Conservation (phyloP, 2,797 vertebrate species). For the Chaetophractus vellerosus region DNA sequence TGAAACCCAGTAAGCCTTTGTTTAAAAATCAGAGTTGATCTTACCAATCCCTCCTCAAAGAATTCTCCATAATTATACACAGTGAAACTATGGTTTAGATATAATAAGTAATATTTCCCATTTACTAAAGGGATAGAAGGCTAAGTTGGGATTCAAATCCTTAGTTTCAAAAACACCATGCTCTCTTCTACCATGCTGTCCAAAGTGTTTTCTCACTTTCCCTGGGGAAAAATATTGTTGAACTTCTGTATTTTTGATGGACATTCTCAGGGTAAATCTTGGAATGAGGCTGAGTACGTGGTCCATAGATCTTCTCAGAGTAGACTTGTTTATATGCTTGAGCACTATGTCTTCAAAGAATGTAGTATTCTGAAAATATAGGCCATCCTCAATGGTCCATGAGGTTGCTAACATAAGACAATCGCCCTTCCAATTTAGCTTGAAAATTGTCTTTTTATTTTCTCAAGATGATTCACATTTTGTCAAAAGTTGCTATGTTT, state of each 20-base stretch:
- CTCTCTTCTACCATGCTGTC: neutral
- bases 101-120: neutral
- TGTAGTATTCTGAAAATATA: neutral
- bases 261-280: neutral
- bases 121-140: neutral
- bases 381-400: neutral
- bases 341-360: neutral
- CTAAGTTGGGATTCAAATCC: neutral
- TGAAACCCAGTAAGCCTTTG: neutral
- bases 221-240: neutral
- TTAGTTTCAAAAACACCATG: neutral
- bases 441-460: slow-evolving; percentile 35
- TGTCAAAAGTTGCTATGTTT: neutral
- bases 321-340: neutral
- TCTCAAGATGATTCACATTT: neutral
- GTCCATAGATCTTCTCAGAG: neutral
- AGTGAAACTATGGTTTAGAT: neutral
- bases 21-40: neutral
- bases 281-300: neutral
- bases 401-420: neutral
- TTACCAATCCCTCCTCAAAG: neutral
- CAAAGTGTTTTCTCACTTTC: neutral
- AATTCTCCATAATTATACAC: neutral
- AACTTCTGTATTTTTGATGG: neutral
- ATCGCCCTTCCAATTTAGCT: neutral